Base-by-base conservation (phyloP, 2,797 vertebrate genomes). In the Semotilus atromaculatus region DNA sequence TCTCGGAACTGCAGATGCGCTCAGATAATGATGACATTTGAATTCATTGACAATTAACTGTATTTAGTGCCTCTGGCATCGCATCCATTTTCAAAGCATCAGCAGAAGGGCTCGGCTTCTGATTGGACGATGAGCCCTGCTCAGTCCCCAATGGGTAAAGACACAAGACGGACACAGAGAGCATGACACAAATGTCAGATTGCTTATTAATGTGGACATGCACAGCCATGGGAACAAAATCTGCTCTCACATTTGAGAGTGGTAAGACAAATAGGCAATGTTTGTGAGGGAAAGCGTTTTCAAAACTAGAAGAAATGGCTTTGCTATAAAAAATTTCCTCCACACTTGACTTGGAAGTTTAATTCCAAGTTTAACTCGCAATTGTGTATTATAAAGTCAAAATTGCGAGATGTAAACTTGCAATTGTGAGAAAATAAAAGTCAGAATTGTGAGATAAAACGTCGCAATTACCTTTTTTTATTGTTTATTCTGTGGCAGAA, bases 1-100 rank as follows among this genome's bases (percentile, higher is more conserved):
- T 83, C 82, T 64, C 40, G 51, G 82, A 83, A 72, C 74, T 76
- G 78, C 67, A 82, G 88, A 86, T 51, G 86, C 80, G 84, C 85
- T 89, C 83, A 72, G 88, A 90, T 87, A 90, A 85, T 84, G 83
- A 86, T 90, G 89, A 92, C 88, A 90, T 85, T 89, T 91, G 82
- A 89, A 70, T 88, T 87, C 29, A 89, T 92, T 90, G 89, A 83
- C 88, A 79, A 82, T 86, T 85, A 87, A 86, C 81, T 78, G 81
- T 82, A 87, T 88, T 92, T 87, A 86, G 75, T 51, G 85, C 88
- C 89, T 86, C 89, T 90, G 91, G 90, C 89, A 88, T 66, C 80
- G 88, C 87, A 85, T 88, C 88, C 86, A 85, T 85, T 86, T 88
- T 89, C 82, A 66, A 67, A 78, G 79, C 9, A 4, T 76, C 60